Conservation (phyloP, 2,797 vertebrate species). For the Hemibagrus guttatus region DNA sequence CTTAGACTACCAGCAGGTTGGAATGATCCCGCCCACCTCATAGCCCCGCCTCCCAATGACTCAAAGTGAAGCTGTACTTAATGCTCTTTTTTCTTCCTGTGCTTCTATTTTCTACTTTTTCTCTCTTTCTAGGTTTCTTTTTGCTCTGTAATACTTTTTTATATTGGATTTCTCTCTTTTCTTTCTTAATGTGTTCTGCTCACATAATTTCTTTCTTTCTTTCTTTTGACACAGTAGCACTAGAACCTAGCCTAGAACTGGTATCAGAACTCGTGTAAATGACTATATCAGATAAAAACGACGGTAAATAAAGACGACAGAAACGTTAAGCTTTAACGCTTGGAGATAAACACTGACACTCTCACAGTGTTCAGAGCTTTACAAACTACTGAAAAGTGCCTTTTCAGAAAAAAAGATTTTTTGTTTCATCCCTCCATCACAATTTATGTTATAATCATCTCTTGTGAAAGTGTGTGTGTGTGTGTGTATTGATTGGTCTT, state of each 20-base stretch:
- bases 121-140: neutral
- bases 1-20: neutral
- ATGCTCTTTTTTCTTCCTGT: neutral
- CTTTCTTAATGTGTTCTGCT: neutral
- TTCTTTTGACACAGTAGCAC: neutral
- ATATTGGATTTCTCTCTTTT: neutral
- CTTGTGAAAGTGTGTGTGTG: neutral
- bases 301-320: neutral
- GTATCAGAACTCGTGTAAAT: neutral
- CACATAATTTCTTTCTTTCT: too few relatives aligned
- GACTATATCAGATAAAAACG: neutral
- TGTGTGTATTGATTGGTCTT: constrained; percentile 38
- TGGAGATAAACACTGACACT: neutral
- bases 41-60: neutral
- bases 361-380: neutral
- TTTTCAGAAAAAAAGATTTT: neutral
- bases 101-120: neutral
- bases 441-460: neutral
- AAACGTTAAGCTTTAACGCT: neutral
- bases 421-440: neutral
- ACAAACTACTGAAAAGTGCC: neutral
- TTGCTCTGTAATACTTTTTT: neutral
- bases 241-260: neutral
- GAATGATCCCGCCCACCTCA: neutral
- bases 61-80: neutral